Conservation (phyloP, 1,140 invertebrate species). For the Apolygus lucorum region DNA sequence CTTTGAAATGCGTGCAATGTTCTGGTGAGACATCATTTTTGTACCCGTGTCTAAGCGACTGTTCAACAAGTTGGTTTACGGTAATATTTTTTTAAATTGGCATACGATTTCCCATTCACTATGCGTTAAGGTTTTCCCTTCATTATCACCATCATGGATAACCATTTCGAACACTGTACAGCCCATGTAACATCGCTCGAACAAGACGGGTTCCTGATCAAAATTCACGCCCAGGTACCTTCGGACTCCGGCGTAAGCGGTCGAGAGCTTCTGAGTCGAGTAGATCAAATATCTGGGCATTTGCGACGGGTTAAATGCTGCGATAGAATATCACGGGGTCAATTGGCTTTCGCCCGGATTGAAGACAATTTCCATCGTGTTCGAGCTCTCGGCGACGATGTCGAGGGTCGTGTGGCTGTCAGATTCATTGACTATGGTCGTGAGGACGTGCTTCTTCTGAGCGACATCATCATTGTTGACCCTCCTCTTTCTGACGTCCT, state of each 20-base stretch:
- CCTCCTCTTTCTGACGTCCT: neutral
- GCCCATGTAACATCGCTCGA: neutral
- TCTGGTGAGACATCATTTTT: too few species aligned
- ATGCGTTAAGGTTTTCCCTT: too few species aligned
- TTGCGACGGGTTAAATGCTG: neutral
- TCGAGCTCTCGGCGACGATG: neutral
- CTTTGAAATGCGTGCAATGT: too few species aligned
- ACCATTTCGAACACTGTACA: neutral
- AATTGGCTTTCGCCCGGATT: neutral
- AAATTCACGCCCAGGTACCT: slow-evolving; percentile 2
- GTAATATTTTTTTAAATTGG: too few species aligned
- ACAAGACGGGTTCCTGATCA: neutral
- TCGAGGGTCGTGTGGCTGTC: neutral
- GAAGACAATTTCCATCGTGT: neutral
- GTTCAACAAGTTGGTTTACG: too few species aligned
- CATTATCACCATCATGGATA: neutral
- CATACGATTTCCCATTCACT: too few species aligned
- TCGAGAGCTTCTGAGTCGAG: neutral
- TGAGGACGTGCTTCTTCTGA: neutral
- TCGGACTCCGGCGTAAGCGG: neutral
- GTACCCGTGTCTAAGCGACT: too few species aligned
- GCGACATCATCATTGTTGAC: neutral
- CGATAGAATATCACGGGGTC: neutral
- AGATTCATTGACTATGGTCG: neutral
- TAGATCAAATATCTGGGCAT: neutral